Evolutionary conservation across 2,797 vertebrate species (phyloP).

Genomic region (Argentina silus): DNA sequence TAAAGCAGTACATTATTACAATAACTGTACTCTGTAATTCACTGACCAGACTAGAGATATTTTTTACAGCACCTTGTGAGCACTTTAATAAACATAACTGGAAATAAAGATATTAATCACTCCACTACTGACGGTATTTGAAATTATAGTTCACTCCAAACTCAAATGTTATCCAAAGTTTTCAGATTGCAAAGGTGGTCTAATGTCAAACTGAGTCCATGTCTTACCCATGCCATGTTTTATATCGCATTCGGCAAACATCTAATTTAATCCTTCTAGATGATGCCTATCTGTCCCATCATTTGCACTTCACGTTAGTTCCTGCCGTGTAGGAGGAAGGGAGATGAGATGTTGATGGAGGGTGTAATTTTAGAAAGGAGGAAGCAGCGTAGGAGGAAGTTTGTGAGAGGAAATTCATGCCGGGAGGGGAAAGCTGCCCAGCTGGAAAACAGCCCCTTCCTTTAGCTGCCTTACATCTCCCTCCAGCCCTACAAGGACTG

Average conservation of each 20-base stretch:
- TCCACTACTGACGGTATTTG: background rate
- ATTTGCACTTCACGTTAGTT: background rate
- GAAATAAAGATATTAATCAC: background rate
- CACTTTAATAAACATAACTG: background rate
- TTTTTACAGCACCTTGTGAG: background rate
- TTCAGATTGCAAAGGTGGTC: no score
- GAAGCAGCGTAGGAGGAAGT: constrained; percentile 49
- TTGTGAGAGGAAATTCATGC: constrained; percentile 28
- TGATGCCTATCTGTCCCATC: background rate
- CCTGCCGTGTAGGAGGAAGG: background rate
- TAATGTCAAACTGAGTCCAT: no score
- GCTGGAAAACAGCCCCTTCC: constrained; percentile 34
- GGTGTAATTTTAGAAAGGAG: constrained; percentile 42
- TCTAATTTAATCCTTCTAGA: no score
- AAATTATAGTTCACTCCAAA: no score
- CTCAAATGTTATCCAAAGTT: no score
- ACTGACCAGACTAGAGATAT: background rate
- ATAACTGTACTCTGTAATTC: background rate
- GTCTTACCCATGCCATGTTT: no score
- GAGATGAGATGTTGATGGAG: constrained; percentile 18
- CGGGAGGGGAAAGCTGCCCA: constrained; percentile 37
- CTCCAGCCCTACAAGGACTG: constrained; percentile 4
- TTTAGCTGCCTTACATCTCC: constrained; percentile 31
- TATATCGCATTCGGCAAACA: no score
- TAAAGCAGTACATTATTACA: no score